A percentile compares a stretch with the other conserved stretches of the same genome.
Conservation (phyloP, 1,140 invertebrate species). For the Drosophila eugracilis region DNA sequence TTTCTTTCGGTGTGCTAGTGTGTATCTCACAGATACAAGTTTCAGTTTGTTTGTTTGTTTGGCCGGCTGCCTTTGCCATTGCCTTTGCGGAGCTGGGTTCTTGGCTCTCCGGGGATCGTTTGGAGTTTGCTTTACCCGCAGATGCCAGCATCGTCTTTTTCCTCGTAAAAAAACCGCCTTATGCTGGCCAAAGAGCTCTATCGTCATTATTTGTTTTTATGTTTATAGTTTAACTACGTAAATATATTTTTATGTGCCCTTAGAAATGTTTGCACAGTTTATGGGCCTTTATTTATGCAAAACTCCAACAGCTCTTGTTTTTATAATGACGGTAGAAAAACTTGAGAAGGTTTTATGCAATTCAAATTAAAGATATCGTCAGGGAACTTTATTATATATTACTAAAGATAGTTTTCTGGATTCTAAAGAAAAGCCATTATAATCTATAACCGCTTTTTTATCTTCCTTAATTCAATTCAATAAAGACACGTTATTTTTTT, state of each 20-base stretch:
- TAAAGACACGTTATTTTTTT: too few relatives aligned
- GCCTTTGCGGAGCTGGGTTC: slow-evolving; percentile 47
- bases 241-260: slow-evolving; percentile 1
- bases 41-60: slow-evolving; percentile 78
- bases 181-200: slow-evolving; percentile 10
- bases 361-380: not conserved
- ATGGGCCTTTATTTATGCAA: not conserved
- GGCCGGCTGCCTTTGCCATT: slow-evolving; percentile 41
- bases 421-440: too few relatives aligned
- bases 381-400: too few relatives aligned
- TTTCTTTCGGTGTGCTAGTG: slow-evolving; percentile 31
- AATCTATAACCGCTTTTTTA: too few relatives aligned
- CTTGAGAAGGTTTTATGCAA: too few relatives aligned
- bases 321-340: not conserved
- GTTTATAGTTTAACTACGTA: slow-evolving; percentile 2
- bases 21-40: slow-evolving; percentile 73
- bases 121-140: slow-evolving; percentile 49
- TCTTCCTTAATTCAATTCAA: not conserved
- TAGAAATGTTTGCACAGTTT: not conserved
- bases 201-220: slow-evolving; percentile 27
- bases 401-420: too few relatives aligned
- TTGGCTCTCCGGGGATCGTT: slow-evolving; percentile 53
- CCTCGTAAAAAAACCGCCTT: slow-evolving; percentile 45
- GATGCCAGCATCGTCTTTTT: slow-evolving; percentile 46
- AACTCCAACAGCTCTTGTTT: too few relatives aligned